Conservation (phyloP, 2,888 invertebrate species). For the Mythimna impura region DNA sequence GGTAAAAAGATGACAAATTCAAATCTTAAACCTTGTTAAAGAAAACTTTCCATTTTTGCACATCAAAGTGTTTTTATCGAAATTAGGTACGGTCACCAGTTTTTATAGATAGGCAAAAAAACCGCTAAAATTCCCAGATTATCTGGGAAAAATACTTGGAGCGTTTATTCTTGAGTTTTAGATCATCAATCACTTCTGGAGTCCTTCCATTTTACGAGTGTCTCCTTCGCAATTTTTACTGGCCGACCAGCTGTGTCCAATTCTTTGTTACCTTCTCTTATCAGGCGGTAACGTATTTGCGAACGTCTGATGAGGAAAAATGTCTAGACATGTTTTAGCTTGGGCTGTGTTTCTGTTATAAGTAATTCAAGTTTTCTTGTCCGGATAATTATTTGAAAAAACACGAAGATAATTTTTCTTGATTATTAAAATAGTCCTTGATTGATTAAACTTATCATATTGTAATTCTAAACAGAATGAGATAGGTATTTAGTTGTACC, state of each 20-base stretch:
- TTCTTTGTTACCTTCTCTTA: slow-evolving; percentile 46
- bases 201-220: slow-evolving; percentile 47
- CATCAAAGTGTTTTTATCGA: slow-evolving; percentile 4
- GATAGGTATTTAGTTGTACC: no score
- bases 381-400: neutral
- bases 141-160: slow-evolving; percentile 41
- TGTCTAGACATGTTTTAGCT: neutral
- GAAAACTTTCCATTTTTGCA: neutral
- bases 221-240: slow-evolving; percentile 53
- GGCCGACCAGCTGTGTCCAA: slow-evolving; percentile 43
- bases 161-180: slow-evolving; percentile 50
- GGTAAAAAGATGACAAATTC: neutral
- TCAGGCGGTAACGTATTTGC: slow-evolving; percentile 38
- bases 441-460: neutral
- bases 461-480: no score
- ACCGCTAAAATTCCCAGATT: slow-evolving; percentile 34
- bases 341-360: neutral
- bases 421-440: neutral
- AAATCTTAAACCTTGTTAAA: neutral
- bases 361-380: neutral
- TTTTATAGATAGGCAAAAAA: slow-evolving; percentile 1
- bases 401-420: neutral
- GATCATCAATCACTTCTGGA: slow-evolving; percentile 57
- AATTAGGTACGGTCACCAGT: slow-evolving; percentile 14
- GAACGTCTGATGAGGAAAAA: slow-evolving; percentile 19